Evolutionary conservation across 2,888 invertebrate species (phyloP).

Genomic region (Spisula subtruncata): DNA sequence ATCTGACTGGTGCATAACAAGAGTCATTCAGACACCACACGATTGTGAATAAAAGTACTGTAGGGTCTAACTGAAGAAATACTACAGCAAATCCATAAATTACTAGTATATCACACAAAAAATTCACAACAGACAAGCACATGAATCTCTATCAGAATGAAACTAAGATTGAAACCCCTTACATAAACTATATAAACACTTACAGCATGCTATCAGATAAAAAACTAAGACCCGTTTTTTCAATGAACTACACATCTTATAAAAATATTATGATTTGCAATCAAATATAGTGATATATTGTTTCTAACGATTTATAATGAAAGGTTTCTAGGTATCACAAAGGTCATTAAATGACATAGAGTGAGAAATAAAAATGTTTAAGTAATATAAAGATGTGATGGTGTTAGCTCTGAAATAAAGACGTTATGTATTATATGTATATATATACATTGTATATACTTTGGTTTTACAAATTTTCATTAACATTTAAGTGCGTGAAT

Average conservation of each 20-base stretch:
- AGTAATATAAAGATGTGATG: conserved; percentile 23
- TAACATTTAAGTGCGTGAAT: too few relatives aligned
- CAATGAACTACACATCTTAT: not conserved
- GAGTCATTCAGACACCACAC: too few relatives aligned
- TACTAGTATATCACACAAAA: too few relatives aligned
- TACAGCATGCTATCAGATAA: not conserved
- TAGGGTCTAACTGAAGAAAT: too few relatives aligned
- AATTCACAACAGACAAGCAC: too few relatives aligned
- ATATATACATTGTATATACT: too few relatives aligned
- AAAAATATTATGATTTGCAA: not conserved
- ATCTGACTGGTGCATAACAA: too few relatives aligned
- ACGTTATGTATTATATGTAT: not conserved
- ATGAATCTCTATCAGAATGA: too few relatives aligned
- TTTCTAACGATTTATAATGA: not conserved
- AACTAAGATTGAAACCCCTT: not conserved
- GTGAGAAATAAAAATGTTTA: not conserved
- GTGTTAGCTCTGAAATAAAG: conserved; percentile 20
- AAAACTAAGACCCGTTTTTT: not conserved
- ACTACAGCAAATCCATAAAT: too few relatives aligned
- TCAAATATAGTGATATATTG: not conserved
- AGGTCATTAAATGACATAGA: not conserved
- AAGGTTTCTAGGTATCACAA: not conserved
- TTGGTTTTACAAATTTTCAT: too few relatives aligned
- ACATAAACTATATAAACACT: not conserved
- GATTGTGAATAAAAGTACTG: too few relatives aligned